phyloP scores from a whole-genome alignment of 2,113 vertebrate genomes.

The Melanerpes aurifrons region DNA sequence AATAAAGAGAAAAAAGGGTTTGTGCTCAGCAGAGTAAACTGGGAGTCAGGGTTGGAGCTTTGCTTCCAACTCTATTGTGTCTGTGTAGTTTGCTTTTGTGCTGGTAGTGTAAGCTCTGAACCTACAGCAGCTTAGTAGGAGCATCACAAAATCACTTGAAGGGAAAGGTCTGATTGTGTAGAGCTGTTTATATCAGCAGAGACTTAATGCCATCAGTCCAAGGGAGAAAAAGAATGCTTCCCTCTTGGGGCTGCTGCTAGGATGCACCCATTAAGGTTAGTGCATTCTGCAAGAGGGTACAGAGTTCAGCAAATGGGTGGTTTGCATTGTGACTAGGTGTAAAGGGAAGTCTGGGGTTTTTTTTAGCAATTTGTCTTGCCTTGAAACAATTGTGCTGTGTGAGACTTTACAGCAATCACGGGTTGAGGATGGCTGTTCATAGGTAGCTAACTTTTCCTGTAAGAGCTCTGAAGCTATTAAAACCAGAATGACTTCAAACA shows the following conservation, averaged over 20 bases:
- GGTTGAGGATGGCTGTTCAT: background rate
- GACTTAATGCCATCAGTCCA: accelerated
- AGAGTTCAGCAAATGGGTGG: background rate
- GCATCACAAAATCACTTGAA: background rate
- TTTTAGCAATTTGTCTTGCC: background rate
- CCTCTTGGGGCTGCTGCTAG: background rate
- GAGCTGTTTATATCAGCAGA: background rate
- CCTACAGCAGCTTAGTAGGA: background rate
- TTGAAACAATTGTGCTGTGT: background rate
- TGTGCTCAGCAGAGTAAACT: background rate
- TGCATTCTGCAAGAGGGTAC: background rate
- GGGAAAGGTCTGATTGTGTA: background rate
- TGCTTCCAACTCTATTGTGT: accelerated
- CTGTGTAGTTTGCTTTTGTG: background rate
- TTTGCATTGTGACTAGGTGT: background rate
- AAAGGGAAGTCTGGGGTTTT: background rate
- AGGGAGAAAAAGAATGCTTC: background rate
- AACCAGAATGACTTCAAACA: background rate
- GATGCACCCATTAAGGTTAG: background rate
- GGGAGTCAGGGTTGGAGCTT: background rate
- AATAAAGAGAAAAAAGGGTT: background rate
- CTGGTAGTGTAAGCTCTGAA: background rate
- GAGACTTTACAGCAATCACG: background rate
- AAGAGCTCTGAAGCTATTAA: background rate
- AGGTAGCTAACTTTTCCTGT: background rate